Evolutionary conservation across 2,888 invertebrate species (phyloP), one percentile per base, ranked within the genome.

Genomic region (Andrena camellia): DNA sequence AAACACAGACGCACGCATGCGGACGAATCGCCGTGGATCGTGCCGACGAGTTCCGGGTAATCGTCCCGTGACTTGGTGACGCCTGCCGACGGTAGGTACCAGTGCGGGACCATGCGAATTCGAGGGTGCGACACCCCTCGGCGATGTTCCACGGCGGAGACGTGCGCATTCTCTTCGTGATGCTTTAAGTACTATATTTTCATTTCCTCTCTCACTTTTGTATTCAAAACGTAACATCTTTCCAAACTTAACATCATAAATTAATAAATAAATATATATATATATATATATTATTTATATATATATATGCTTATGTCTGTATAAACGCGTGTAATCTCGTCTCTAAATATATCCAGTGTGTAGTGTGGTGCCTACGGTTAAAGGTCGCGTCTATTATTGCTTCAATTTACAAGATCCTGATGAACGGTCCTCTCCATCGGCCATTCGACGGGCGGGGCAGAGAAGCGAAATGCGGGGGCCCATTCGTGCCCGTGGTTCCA

Each of bases 241-340:
- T 88, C 85, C 90, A 91, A 92, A 92, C 91, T 91, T 92, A 92
- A 92, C 92, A 90, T 89, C 87, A 90, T 92, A 92, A 92, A 92
- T 92, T 90, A 92, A 92, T 92, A 91, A 92, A 92, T 92, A 91
- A 90, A 92, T 91, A 92, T 89, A 90, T 88, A 79, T 88, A 74
- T 88, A 71, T 77, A 75, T 85, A 31, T 87, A 75, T 89, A 88
- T 88, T 88, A 81, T 88, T 72, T 88, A 70, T 88, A 70, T 84
- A 86, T 80, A 70, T 78, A 80, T 82, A 76, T 64, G 78, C 82
- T 84, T 80, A 82, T 71, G 70, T 87, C 71, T 70, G 78, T 89
- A 84, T 85, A 87, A 84, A 88, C 77, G 20, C 10, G 87, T 84
- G 82, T 88, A 68, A 63, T 76, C 60, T 87, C 62, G 57, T 82